phyloP scores from a whole-genome alignment of 2,797 vertebrate species.

The Coracias cyanogaster region DNA sequence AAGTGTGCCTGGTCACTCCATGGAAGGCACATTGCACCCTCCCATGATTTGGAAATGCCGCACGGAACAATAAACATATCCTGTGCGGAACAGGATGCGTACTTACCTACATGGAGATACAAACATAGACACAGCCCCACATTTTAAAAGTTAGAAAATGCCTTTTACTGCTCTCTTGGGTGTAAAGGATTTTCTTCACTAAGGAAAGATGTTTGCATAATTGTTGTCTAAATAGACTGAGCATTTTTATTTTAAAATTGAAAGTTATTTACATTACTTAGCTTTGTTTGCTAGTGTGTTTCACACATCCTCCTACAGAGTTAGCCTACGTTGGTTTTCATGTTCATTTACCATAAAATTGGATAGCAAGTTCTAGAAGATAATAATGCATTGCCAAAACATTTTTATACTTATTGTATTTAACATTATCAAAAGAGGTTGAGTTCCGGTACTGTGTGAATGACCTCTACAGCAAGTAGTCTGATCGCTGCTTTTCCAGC shows the following conservation, averaged over 20 bases:
- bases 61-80: neutral
- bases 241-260: neutral
- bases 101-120: neutral
- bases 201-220: neutral
- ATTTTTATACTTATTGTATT: neutral
- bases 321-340: neutral
- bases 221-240: neutral
- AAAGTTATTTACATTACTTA: neutral
- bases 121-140: neutral
- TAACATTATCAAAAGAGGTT: neutral
- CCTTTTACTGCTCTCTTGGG: neutral
- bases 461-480: neutral
- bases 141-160: neutral
- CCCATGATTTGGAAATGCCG: neutral
- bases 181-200: neutral
- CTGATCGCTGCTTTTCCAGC: neutral
- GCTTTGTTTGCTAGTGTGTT: neutral
- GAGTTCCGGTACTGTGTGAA: neutral
- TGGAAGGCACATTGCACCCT: neutral
- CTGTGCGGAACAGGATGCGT: neutral
- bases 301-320: neutral
- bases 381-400: neutral
- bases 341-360: neutral
- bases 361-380: neutral
- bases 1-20: neutral